Conservation (phyloP, 1,140 invertebrate species). For the Tenebrio molitor region DNA sequence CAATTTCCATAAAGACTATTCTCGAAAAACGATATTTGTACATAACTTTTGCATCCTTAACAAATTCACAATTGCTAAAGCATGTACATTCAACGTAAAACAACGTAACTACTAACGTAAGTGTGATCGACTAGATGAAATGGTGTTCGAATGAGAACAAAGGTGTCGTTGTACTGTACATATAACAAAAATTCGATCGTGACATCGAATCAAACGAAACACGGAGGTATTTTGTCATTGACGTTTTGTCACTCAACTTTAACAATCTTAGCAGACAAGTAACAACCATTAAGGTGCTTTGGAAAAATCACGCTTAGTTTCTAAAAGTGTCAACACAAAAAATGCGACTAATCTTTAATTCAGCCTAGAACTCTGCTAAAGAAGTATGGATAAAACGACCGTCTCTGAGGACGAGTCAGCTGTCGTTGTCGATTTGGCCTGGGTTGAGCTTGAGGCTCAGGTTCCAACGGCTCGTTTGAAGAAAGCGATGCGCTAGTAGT, state of each 20-base stretch:
- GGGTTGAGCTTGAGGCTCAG: constrained; percentile 59
- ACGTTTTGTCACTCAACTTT: constrained; percentile 42
- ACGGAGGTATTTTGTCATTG: constrained; percentile 22
- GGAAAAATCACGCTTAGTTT: constrained; percentile 25
- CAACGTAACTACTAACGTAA: too few species aligned
- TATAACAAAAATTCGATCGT: constrained; percentile 11
- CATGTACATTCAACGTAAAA: too few species aligned
- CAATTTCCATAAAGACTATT: neutral
- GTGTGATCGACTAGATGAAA: too few species aligned
- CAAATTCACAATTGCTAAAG: too few species aligned
- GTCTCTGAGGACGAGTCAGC: constrained; percentile 64
- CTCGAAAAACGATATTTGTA: neutral
- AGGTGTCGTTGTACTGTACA: constrained; percentile 13
- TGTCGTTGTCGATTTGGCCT: constrained; percentile 65
- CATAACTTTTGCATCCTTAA: too few species aligned
- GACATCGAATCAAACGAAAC: neutral
- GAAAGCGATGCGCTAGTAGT: neutral
- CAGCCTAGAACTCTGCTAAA: constrained; percentile 68
- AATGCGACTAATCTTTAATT: constrained; percentile 47
- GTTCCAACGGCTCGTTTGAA: constrained; percentile 51
- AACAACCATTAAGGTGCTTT: constrained; percentile 41
- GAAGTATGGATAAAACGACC: constrained; percentile 69
- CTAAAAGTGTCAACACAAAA: constrained; percentile 3
- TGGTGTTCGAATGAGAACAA: neutral
- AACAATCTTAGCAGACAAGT: constrained; percentile 33